Base-by-base conservation (phyloP, 2,113 vertebrate species). In the Corvus hawaiiensis region DNA sequence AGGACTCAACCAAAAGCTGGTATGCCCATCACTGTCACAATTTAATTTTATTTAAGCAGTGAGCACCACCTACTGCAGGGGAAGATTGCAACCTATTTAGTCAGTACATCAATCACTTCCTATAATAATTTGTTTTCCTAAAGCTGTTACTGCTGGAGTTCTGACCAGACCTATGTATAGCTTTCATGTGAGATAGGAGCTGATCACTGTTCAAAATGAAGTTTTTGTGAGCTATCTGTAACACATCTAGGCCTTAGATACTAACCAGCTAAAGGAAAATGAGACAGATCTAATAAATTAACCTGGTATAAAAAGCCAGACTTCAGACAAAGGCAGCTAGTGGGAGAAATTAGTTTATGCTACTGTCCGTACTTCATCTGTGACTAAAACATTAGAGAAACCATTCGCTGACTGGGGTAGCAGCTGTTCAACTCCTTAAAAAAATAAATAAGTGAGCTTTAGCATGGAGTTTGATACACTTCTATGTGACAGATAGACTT, bases 41-140 rank as follows among this genome's bases (percentile, higher is more conserved):
- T 56, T 88, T 96, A 85, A 84, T 94, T 89, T 96, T 96, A 92
- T 83, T 96, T 94, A 95, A 90, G 87, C 90, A 93, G 73, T 84
- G 94, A 96, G 90, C 88, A 95, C 94, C 93, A 95, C 94, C 93
- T 97, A 96, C 94, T 94, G 96, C 92, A 96, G 86, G 93, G 96
- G 96, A 96, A 90, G 90, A 94, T 55, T 95, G 85, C 88, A 94
- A 92, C 79, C 83, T 87, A 72, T 72, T 95, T 80, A 95, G 90
- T 94, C 76, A 86, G 82, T 81, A 56, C 72, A 95, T 96, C 92
- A 94, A 90, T 91, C 87, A 93, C 82, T 92, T 94, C 67, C 92
- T 88, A 63, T 85, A 93, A 80, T 81, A 81, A 93, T 93, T 95
- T 92, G 26, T 90, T 96, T 93, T 92, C 52, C 76, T 92, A 88